Percentiles rank a stretch among this genome's conserved stretches.
These are phyloP conservation scores for Jordanella pulchra DNA, from an alignment of 2,797 vertebrate genomes.

Conservation along the genomic window DNA sequence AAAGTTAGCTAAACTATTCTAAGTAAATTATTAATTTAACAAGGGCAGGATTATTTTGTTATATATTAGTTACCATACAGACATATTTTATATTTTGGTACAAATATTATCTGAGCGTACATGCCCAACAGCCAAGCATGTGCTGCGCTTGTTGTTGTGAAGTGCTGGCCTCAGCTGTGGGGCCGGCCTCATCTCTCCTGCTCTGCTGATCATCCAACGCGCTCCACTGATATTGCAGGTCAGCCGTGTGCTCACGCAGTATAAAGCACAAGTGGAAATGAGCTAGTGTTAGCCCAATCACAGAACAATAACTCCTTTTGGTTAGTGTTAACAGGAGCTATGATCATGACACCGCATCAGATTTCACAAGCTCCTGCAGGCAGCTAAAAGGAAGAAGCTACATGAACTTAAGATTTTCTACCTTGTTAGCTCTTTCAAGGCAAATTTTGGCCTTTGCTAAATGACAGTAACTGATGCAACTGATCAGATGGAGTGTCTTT, in stretches of 20 bases:
- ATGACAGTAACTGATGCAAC: not conserved
- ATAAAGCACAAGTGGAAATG: conserved; percentile 41
- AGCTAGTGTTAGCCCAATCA: conserved; percentile 35
- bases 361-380: conserved; percentile 25
- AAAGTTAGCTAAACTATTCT: no score
- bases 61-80: not conserved
- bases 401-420: conserved; percentile 4
- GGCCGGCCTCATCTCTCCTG: conserved; percentile 42
- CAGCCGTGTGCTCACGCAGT: conserved; percentile 42
- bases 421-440: not conserved
- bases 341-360: conserved; percentile 42
- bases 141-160: conserved; percentile 22
- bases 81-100: conserved; percentile 1
- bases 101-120: conserved; percentile 3
- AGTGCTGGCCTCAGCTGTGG: conserved; percentile 63
- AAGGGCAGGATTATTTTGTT: no score
- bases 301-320: conserved; percentile 28
- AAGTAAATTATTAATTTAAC: no score
- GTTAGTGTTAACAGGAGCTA: conserved; percentile 30
- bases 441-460: not conserved
- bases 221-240: conserved; percentile 59
- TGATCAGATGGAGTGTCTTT: not conserved
- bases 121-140: conserved; percentile 20
- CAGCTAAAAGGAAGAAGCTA: not conserved
- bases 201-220: conserved; percentile 54